Percentiles rank a stretch among this genome's conserved stretches.
Conservation (phyloP, 2,888 invertebrate genomes). For the Drosophila nr. fundita region DNA sequence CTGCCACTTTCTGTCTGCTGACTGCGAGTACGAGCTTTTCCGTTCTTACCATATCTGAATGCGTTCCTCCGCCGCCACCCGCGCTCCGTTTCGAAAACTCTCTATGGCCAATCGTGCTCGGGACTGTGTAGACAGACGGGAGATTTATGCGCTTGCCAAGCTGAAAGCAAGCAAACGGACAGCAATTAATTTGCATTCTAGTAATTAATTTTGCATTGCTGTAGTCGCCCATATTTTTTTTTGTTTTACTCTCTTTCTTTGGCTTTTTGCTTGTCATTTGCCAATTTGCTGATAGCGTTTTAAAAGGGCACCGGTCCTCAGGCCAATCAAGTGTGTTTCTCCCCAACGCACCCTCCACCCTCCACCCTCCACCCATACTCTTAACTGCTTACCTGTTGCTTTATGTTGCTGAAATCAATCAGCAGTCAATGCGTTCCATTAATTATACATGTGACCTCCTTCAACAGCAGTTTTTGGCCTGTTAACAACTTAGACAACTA, state of each 20-base stretch:
- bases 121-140: slow-evolving; percentile 26
- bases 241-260: slow-evolving; percentile 25
- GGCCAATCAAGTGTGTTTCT: slow-evolving; percentile 53
- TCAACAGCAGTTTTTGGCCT: slow-evolving; percentile 28
- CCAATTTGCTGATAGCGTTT: slow-evolving; percentile 74
- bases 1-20: slow-evolving; percentile 51
- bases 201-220: slow-evolving; percentile 80
- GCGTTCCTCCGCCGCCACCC: slow-evolving; percentile 14
- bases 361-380: neutral
- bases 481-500: slow-evolving; percentile 47
- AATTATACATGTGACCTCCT: slow-evolving; percentile 50
- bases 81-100: slow-evolving; percentile 8
- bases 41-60: neutral
- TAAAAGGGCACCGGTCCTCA: slow-evolving; percentile 51
- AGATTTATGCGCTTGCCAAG: slow-evolving; percentile 78
- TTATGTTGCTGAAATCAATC: slow-evolving; percentile 52
- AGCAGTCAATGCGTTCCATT: slow-evolving; percentile 53
- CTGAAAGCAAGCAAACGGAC: slow-evolving; percentile 76
- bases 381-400: slow-evolving; percentile 57
- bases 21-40: slow-evolving; percentile 3
- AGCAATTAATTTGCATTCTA: slow-evolving; percentile 81
- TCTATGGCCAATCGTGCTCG: slow-evolving; percentile 16
- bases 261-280: slow-evolving; percentile 56
- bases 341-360: neutral
- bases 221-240: slow-evolving; percentile 30